A percentile compares a stretch with the other conserved stretches of the same genome.
Evolutionary conservation across 30 jellyfish, hydroid and myxozoan genomes (phyloP).

Genomic region (Pelagia noctiluca): DNA sequence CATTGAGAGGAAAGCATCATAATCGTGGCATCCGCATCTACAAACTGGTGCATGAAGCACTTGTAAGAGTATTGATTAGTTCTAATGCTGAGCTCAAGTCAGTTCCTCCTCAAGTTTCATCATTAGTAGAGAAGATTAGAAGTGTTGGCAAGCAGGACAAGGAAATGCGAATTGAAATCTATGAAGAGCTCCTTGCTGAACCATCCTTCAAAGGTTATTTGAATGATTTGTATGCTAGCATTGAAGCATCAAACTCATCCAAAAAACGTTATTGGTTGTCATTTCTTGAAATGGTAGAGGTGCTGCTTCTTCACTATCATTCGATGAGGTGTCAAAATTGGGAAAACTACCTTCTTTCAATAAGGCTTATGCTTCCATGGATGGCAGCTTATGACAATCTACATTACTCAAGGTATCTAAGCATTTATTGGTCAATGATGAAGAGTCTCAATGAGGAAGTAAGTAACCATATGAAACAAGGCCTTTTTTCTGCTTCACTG

Average conservation of each 20-base stretch:
- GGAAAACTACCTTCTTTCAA: background rate
- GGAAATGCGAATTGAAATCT: background rate
- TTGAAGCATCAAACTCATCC: background rate
- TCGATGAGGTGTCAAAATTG: background rate
- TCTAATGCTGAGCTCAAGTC: background rate
- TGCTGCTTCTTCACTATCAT: background rate
- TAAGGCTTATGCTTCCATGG: slow-evolving; percentile 21
- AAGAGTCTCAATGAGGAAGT: background rate
- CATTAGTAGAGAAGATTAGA: background rate
- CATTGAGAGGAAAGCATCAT: slow-evolving; percentile 1
- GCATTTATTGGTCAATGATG: background rate
- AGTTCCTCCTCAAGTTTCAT: background rate
- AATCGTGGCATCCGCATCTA: background rate
- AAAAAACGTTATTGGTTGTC: slow-evolving; percentile 6
- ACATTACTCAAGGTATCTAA: background rate
- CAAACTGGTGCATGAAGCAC: slow-evolving; percentile 17
- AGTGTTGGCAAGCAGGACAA: background rate
- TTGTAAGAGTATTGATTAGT: background rate
- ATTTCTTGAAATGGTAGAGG: slow-evolving; percentile 20
- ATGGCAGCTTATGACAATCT: background rate
- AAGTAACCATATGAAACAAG: background rate
- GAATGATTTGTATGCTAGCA: background rate
- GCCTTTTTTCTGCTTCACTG: background rate
- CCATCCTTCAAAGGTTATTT: background rate
- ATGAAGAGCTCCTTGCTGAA: background rate